Evolutionary conservation across 2,888 invertebrate species (phyloP), one percentile per base, ranked within the genome.

Genomic region (Ornithoptera alexandrae): DNA sequence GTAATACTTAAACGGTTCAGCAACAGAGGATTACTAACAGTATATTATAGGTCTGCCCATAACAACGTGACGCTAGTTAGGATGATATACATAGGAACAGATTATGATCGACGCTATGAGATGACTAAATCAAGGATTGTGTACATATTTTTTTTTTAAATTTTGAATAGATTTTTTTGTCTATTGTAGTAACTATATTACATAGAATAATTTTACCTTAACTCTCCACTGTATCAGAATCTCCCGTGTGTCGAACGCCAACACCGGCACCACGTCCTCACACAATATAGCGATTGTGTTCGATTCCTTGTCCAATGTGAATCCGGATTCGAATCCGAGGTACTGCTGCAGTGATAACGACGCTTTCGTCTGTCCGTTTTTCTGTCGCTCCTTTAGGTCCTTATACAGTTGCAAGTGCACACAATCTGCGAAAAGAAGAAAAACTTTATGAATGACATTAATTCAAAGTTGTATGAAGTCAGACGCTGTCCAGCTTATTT

Each of bases 271-370:
- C 67, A 97, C 95, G 81, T 97, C 97, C 79, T 97, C 96, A 83
- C 98, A 98, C 73, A 98, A 94, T 76, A 98, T 96, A 46, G 97
- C 97, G 79, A 98, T 94, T 6, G 97, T 97, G 84, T 97, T 96
- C 63, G 96, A 96, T 91, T 98, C 97, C 87, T 97, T 97, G 90
- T 98, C 97, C 81, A 97, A 91, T 2, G 97, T 97, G 89, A 98
- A 97, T 69, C 97, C 96, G 56, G 96, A 96, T 90, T 97, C 97
- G 78, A 97, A 94, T 61, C 97, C 97, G 67, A 97, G 94, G 91
- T 96, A 97, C 84, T 97, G 96, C 85, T 97, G 96, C 75, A 98
- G 94, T 22, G 97, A 96, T 63, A 98, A 94, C 18, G 97, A 97
- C 0, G 97, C 96, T 87, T 97, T 97, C 72, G 97, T 97, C 86